Conservation (phyloP, 2,113 vertebrate genomes). For the Muscicapa adusta region DNA sequence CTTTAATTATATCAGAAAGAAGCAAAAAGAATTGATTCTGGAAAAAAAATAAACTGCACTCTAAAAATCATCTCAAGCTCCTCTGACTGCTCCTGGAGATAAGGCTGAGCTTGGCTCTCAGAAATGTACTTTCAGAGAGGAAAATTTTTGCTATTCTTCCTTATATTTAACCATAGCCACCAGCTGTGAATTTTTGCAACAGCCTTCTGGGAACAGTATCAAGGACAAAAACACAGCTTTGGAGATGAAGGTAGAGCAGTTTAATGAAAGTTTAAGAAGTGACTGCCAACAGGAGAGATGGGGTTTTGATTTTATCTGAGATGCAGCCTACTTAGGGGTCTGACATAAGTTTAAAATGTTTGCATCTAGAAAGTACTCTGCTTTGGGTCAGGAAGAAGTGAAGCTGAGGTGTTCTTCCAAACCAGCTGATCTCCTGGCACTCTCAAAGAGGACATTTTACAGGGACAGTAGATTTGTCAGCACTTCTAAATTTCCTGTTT, state of each 20-base stretch:
- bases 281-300: not conserved
- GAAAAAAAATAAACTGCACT: not conserved
- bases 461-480: not conserved
- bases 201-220: not conserved
- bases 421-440: not conserved
- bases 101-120: not conserved
- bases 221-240: not conserved
- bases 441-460: not conserved
- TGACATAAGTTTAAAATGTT: not conserved
- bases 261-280: conserved; percentile 1
- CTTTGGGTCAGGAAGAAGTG: not conserved
- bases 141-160: not conserved
- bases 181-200: not conserved
- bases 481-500: not conserved
- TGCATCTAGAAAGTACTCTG: not conserved
- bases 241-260: not conserved
- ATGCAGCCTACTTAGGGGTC: not conserved
- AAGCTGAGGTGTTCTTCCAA: not conserved
- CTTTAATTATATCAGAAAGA: conserved; percentile 26
- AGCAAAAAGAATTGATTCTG: not conserved
- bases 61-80: conserved; percentile 3
- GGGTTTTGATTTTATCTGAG: not conserved
- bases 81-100: conserved; percentile 26
- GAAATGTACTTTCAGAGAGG: not conserved
- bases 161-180: not conserved